Percentiles rank a stretch among this genome's conserved stretches.
Evolutionary conservation across 1,140 invertebrate species (phyloP).

Genomic region (Tetramorium alpestre): DNA sequence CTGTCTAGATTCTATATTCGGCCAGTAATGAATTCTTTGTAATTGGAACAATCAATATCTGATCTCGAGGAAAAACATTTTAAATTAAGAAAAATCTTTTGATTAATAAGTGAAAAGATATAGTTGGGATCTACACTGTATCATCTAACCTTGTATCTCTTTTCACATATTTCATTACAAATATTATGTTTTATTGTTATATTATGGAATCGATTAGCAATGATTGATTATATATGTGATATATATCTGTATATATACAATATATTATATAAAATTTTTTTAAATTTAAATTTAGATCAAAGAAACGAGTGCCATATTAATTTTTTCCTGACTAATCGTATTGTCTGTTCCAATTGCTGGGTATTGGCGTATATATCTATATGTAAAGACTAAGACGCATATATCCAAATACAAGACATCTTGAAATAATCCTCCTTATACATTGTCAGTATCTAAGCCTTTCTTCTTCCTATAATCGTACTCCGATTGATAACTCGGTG

Average conservation of each 20-base stretch:
- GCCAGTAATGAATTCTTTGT: not conserved
- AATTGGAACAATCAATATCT: conserved; percentile 6
- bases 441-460: conserved; percentile 65
- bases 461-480: conserved; percentile 77
- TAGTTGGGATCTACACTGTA: not conserved
- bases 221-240: not conserved
- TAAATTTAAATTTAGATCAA: not conserved
- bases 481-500: conserved; percentile 77
- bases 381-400: not conserved
- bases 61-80: not conserved
- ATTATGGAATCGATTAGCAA: not conserved
- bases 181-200: not conserved
- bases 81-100: not conserved
- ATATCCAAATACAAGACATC: not conserved
- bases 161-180: not conserved
- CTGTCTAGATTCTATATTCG: conserved; percentile 1
- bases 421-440: conserved; percentile 22
- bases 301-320: not conserved
- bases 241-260: not conserved
- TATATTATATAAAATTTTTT: not conserved
- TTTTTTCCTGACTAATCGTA: not conserved
- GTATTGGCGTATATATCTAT: not conserved
- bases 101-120: not conserved
- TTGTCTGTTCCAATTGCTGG: not conserved
- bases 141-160: not conserved